Evolutionary conservation across 2,113 vertebrate species (phyloP), one percentile per base, ranked within the genome.

Genomic region (Abramis brama): DNA sequence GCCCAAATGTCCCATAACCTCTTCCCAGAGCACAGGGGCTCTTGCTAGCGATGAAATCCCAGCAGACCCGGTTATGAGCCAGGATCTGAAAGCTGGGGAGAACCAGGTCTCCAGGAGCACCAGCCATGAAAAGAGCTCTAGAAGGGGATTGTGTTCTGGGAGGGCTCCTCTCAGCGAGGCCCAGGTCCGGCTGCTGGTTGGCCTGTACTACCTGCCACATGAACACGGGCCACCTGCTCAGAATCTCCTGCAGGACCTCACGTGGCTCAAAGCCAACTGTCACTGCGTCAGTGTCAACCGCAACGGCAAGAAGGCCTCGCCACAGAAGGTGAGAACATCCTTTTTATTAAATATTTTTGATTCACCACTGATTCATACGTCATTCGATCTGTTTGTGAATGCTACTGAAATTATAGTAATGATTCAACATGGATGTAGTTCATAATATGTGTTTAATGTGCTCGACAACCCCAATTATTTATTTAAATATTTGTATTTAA

Each of bases 171-270:
- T 97, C 25, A 96, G 90, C 6, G 93, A 94, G 75, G 91, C 88
- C 17, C 95, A 97, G 89, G 92, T 96, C 45, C 91, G 89, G 84
- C 92, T 97, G 91, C 91, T 97, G 90, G 95, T 96, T 71, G 96
- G 96, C 85, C 94, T 97, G 64, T 94, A 97, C 89, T 96, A 96
- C 88, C 92, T 97, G 77, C 96, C 96, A 23, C 96, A 97, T 50
- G 94, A 96, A 36, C 95, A 96, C 0, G 95, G 95, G 0, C 89
- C 91, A 0, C 90, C 93, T 0, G 96, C 95, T 0, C 94, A 95
- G 90, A 90, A 87, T 13, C 93, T 96, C 21, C 90, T 97, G 87
- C 94, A 95, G 88, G 94, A 96, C 68, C 94, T 97, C 11, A 94
- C 89, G 43, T 96, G 96, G 96, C 95, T 96, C 19, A 94, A 91